Evolutionary conservation across 2,797 vertebrate species (phyloP), one percentile per base, ranked within the genome.

Genomic region (Takifugu ocellatus): DNA sequence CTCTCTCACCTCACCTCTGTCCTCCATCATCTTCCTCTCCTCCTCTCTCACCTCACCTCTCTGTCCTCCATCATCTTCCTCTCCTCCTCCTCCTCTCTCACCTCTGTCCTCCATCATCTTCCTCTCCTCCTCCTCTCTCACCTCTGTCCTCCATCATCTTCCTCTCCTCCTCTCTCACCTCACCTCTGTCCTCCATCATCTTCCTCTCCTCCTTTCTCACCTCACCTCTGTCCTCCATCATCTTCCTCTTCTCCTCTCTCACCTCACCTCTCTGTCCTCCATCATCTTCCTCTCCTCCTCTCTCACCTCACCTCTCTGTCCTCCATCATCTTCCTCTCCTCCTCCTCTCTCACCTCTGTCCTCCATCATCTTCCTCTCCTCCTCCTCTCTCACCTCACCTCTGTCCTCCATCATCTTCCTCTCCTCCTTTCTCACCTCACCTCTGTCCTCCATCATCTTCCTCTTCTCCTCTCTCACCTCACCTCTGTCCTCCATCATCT

Each of bases 181-280:
- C 17, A 17, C 17, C 17, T 17, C 46, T 7, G 6, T 46, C 16
- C 16, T 21, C 15, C n/a, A n/a, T 26, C 42, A 5, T 44, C 42
- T 2, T 53, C 33, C 21, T 21, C 21, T 21, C n/a, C n/a, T n/a
- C 24, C 57, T 51, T 24, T 56, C 12, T 54, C 36, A 5, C 3
- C 16, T 7, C 17, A 2, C 46, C 25, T 56, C 12, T 54, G 42
- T 5, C 3, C 16, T 9, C 16, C 45, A n/a, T 8, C 39, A 15
- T 54, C 36, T 46, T 51, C 44, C 17, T 51, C 53, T 11, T 53
- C 49, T 21, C n/a, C n/a, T n/a, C n/a, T n/a, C 21, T 21, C 21
- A 21, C 21, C 21, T 21, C 21, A 21, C 21, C 21, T 21, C 21
- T 21, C 46, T 7, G 6, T 46, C 16, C 16, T 21, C 15, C n/a